A percentile compares a stretch with the other conserved stretches of the same genome.
Evolutionary conservation across 2,888 invertebrate genomes (phyloP).

Genomic region (Cenopis cana): DNA sequence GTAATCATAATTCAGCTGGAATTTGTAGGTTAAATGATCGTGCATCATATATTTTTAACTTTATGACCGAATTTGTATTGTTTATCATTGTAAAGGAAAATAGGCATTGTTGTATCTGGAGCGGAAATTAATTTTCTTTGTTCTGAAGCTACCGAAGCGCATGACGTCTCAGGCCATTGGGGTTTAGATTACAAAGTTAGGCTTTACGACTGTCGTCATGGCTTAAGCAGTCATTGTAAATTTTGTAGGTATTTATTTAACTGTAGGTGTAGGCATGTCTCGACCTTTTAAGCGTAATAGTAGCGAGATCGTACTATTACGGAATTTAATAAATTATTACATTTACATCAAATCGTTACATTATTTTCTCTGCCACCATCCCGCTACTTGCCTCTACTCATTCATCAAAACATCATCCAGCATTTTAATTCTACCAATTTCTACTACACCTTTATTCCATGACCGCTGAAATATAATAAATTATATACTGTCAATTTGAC

Average conservation of each 20-base stretch:
- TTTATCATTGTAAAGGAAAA: constrained; percentile 44
- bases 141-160: constrained; percentile 52
- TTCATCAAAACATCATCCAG: too few relatives aligned
- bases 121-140: constrained; percentile 60
- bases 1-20: constrained; percentile 1
- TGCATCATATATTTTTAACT: constrained; percentile 23
- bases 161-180: constrained; percentile 48
- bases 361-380: too few relatives aligned
- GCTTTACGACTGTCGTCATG: constrained; percentile 20
- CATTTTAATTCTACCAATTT: too few relatives aligned
- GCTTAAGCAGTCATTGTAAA: background rate
- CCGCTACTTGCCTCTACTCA: too few relatives aligned
- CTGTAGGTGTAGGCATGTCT: too few relatives aligned
- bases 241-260: background rate
- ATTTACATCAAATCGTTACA: too few relatives aligned
- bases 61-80: constrained; percentile 44
- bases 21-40: constrained; percentile 3
- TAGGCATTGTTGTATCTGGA: constrained; percentile 48
- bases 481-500: too few relatives aligned
- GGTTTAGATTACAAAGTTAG: constrained; percentile 37
- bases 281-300: background rate
- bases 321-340: background rate
- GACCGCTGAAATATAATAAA: too few relatives aligned
- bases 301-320: background rate
- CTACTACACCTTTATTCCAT: too few relatives aligned